Percentiles rank a stretch among this genome's conserved stretches.
Conservation (phyloP, 2,113 vertebrate genomes). For the Bolborhynchus lineola region DNA sequence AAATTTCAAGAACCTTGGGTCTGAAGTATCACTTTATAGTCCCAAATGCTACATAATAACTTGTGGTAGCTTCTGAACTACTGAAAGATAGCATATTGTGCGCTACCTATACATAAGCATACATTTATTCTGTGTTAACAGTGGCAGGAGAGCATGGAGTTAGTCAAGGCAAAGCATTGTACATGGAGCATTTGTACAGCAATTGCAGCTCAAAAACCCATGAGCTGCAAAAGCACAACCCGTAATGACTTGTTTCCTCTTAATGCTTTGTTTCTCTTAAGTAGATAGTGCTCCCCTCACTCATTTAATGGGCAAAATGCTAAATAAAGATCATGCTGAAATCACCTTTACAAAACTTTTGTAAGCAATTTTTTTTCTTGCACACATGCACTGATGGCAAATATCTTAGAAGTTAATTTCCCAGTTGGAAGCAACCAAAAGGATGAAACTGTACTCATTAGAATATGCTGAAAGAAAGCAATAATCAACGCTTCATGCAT, state of each 20-base stretch:
- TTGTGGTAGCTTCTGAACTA: not conserved
- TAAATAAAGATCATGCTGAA: not conserved
- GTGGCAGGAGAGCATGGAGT: not conserved
- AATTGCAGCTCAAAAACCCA: not conserved
- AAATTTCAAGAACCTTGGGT: not conserved
- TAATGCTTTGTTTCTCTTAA: not conserved
- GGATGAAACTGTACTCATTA: not conserved
- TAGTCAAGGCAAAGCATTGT: not conserved
- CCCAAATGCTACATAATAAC: not conserved
- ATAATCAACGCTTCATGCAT: not conserved
- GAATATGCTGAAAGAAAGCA: constrained; percentile 2
- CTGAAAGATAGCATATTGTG: not conserved
- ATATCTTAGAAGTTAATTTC: constrained; percentile 1
- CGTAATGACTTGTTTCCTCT: not conserved
- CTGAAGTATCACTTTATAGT: not conserved
- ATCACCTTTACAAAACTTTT: not conserved
- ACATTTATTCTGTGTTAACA: not conserved
- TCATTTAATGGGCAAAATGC: not conserved
- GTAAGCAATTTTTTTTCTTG: not conserved
- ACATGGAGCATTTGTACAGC: not conserved
- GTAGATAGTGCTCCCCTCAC: not conserved
- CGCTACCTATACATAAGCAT: not conserved
- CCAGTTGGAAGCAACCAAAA: not conserved
- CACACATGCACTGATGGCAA: not conserved
- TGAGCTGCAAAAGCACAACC: not conserved